Evolutionary conservation across 2,888 invertebrate genomes (phyloP).

Genomic region (Cephus sareptanus): DNA sequence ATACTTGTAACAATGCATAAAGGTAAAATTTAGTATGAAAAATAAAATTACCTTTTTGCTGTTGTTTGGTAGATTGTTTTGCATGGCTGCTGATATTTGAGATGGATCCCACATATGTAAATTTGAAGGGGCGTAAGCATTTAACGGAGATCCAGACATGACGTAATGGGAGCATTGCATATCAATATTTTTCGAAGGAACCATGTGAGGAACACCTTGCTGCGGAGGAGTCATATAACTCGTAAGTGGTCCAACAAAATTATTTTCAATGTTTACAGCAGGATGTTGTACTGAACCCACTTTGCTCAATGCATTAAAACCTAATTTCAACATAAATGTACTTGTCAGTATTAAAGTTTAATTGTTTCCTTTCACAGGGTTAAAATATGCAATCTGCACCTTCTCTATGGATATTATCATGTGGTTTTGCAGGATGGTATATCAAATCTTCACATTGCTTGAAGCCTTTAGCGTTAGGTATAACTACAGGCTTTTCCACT

Average conservation of each 20-base stretch:
- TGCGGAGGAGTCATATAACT: conserved; percentile 54
- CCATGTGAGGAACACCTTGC: conserved; percentile 49
- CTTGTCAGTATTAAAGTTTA: not conserved
- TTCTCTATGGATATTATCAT: conserved; percentile 55
- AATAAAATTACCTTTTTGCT: conserved; percentile 41
- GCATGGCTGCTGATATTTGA: conserved; percentile 47
- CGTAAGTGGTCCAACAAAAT: conserved; percentile 54
- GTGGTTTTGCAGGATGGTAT: conserved; percentile 53
- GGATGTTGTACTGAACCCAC: conserved; percentile 48
- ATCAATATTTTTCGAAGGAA: conserved; percentile 52
- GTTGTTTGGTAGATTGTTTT: conserved; percentile 48
- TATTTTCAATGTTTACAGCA: conserved; percentile 49
- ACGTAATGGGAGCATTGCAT: conserved; percentile 59
- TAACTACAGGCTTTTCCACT: conserved; percentile 51
- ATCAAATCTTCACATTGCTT: conserved; percentile 61
- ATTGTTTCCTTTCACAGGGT: not conserved
- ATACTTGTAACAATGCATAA: not conserved
- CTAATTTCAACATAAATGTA: conserved; percentile 27
- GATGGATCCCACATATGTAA: conserved; percentile 56
- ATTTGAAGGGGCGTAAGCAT: conserved; percentile 50
- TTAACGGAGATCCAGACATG: conserved; percentile 52
- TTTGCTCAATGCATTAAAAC: conserved; percentile 50
- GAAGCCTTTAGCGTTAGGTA: conserved; percentile 50
- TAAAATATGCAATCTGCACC: conserved; percentile 14
- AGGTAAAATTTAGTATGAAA: conserved; percentile 9